Percentiles rank a stretch among this genome's conserved stretches.
These are phyloP conservation scores for Neuroterus valhalla DNA, from an alignment of 1,140 invertebrate genomes.

Conservation along the genomic window DNA sequence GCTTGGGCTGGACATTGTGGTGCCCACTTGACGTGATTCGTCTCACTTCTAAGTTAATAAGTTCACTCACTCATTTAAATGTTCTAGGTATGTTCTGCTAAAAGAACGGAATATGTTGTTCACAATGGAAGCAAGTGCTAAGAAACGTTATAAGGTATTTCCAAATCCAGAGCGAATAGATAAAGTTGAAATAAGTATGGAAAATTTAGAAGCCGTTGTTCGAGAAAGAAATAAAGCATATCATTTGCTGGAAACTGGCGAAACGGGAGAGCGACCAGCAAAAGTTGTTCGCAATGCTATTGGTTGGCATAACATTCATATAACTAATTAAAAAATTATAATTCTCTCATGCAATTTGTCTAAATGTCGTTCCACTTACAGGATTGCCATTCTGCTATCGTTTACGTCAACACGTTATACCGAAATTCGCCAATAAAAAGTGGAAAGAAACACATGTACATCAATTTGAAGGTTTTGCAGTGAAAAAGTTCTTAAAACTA, in stretches of 20 bases:
- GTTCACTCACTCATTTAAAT: slow-evolving; percentile 33
- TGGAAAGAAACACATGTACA: slow-evolving; percentile 76
- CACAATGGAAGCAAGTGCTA: slow-evolving; percentile 94
- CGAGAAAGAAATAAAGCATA: slow-evolving; percentile 95
- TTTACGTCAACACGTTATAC: slow-evolving; percentile 76
- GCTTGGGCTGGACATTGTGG: too few relatives aligned
- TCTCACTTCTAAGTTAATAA: too few relatives aligned
- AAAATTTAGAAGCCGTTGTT: slow-evolving; percentile 93
- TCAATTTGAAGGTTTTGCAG: slow-evolving; percentile 74
- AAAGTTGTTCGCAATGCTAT: slow-evolving; percentile 77
- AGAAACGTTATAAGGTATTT: slow-evolving; percentile 82
- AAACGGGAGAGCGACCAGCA: slow-evolving; percentile 84
- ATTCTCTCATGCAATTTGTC: slow-evolving; percentile 57
- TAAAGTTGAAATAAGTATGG: slow-evolving; percentile 97
- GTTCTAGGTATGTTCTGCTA: slow-evolving; percentile 88
- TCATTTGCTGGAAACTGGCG: slow-evolving; percentile 92
- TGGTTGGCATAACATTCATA: slow-evolving; percentile 70
- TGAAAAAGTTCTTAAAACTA: slow-evolving; percentile 79
- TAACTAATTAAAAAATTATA: slow-evolving; percentile 49
- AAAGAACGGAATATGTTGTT: slow-evolving; percentile 98
- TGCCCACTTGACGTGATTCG: too few relatives aligned
- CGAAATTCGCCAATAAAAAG: slow-evolving; percentile 78
- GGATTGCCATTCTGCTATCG: slow-evolving; percentile 65
- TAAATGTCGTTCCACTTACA: slow-evolving; percentile 50
- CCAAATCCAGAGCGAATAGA: slow-evolving; percentile 96